These are phyloP conservation scores for Atta colombica DNA, from an alignment of 1,140 invertebrate species.

Conservation along the genomic window DNA sequence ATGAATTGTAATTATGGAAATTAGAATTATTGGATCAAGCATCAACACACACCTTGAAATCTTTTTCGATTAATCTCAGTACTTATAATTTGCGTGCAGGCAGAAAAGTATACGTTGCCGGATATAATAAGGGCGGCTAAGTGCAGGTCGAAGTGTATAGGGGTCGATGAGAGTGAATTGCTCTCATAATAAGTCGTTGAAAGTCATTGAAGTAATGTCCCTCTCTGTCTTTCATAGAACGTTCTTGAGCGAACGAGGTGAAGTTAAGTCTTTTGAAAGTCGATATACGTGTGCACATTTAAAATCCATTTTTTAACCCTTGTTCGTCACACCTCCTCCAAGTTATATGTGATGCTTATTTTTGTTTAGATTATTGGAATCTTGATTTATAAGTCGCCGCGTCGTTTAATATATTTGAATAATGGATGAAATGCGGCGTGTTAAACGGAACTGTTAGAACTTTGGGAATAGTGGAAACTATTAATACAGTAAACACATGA, in stretches of 20 bases:
- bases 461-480: conserved; percentile 55
- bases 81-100: conserved; percentile 32
- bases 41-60: conserved; percentile 45
- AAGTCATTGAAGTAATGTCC: conserved; percentile 76
- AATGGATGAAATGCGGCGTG: conserved; percentile 30
- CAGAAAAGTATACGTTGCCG: conserved; percentile 23
- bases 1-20: neutral
- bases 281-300: conserved; percentile 12
- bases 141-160: conserved; percentile 33
- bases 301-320: neutral
- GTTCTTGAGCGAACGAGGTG: conserved; percentile 70
- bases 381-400: conserved; percentile 9
- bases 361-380: neutral
- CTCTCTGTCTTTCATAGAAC: conserved; percentile 60
- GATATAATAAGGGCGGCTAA: neutral
- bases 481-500: conserved; percentile 61
- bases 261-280: conserved; percentile 1
- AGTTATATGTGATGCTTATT: conserved; percentile 2
- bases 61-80: conserved; percentile 47
- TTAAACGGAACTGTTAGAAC: conserved; percentile 53
- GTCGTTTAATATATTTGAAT: conserved; percentile 56
- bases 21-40: conserved; percentile 49
- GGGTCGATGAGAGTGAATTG: conserved; percentile 75
- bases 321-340: neutral
- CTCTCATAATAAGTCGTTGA: conserved; percentile 81